A percentile compares a stretch with the other conserved stretches of the same genome.
phyloP scores from a whole-genome alignment of 2,888 invertebrate species.

The Sphaerolaimus hirsutus region DNA sequence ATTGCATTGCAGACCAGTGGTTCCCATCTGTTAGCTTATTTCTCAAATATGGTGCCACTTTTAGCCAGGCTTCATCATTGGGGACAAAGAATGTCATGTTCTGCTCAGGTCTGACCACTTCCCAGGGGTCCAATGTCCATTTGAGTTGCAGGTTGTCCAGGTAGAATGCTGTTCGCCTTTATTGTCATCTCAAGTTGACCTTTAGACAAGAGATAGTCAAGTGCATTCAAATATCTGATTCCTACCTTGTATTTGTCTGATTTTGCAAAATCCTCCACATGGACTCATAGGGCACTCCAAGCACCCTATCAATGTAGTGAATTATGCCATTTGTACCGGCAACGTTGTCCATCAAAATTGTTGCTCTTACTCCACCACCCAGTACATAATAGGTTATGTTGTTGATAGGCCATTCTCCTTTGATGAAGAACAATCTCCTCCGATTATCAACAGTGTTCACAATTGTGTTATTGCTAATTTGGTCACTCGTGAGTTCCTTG shows the following conservation, averaged over 20 bases:
- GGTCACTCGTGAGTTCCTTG: slow-evolving; percentile 22
- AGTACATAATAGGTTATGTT: slow-evolving; percentile 26
- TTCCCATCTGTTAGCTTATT: slow-evolving; percentile 21
- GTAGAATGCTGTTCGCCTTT: background rate
- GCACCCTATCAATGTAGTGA: slow-evolving; percentile 24
- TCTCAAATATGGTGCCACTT: slow-evolving; percentile 31
- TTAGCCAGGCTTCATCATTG: slow-evolving; percentile 62
- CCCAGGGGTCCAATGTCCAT: slow-evolving; percentile 24
- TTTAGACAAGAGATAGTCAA: background rate
- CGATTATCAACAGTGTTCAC: slow-evolving; percentile 23
- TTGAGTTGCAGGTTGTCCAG: slow-evolving; percentile 17
- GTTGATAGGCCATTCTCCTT: slow-evolving; percentile 25
- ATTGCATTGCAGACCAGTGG: slow-evolving; percentile 22
- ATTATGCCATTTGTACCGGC: slow-evolving; percentile 25
- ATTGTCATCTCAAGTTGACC: background rate
- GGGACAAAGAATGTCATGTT: slow-evolving; percentile 74
- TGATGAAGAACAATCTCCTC: slow-evolving; percentile 20
- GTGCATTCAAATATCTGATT: background rate
- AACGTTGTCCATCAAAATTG: slow-evolving; percentile 21
- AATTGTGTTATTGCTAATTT: slow-evolving; percentile 24
- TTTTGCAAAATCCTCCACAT: slow-evolving; percentile 20
- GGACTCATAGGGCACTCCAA: slow-evolving; percentile 23
- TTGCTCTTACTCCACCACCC: slow-evolving; percentile 23
- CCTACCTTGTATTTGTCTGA: slow-evolving; percentile 11
- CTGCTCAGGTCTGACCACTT: slow-evolving; percentile 22